Conservation (phyloP, 1,140 invertebrate species). For the Limonius californicus region DNA sequence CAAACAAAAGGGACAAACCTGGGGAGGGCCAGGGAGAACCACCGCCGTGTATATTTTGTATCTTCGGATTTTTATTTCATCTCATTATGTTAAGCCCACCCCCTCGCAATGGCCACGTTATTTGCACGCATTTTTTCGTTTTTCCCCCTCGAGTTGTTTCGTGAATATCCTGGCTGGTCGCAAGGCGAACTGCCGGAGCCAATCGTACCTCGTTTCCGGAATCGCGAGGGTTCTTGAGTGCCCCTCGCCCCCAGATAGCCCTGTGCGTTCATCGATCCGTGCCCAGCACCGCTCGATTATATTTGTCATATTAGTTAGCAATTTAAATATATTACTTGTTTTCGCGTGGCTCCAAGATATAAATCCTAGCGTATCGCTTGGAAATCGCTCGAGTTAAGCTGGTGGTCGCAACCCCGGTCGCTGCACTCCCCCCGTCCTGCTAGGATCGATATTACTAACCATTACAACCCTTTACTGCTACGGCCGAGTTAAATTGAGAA, state of each 20-base stretch:
- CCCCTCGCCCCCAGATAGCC: constrained; percentile 2
- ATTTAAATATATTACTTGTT: constrained; percentile 30
- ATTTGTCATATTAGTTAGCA: constrained; percentile 32
- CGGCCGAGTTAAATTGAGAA: constrained; percentile 31
- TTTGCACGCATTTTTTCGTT: constrained; percentile 29
- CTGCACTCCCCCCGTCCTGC: neutral
- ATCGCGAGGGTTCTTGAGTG: constrained; percentile 16
- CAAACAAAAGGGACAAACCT: too few relatives aligned
- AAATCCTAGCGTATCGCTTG: constrained; percentile 22
- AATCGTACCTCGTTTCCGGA: constrained; percentile 22
- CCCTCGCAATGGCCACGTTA: constrained; percentile 25
- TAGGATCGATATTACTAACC: constrained; percentile 16
- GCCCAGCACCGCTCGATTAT: constrained; percentile 30
- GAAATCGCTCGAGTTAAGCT: constrained; percentile 15
- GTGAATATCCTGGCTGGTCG: constrained; percentile 23
- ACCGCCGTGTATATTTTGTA: neutral
- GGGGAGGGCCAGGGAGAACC: too few relatives aligned
- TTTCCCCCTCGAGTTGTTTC: constrained; percentile 23
- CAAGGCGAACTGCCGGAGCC: constrained; percentile 22
- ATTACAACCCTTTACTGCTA: constrained; percentile 32
- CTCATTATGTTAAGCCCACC: constrained; percentile 30
- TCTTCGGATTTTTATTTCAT: constrained; percentile 11
- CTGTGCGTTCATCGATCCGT: constrained; percentile 25
- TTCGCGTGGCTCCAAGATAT: constrained; percentile 28
- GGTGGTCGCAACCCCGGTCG: neutral